Evolutionary conservation across 2,888 invertebrate species (phyloP).

Genomic region (Dynastes grantii): DNA sequence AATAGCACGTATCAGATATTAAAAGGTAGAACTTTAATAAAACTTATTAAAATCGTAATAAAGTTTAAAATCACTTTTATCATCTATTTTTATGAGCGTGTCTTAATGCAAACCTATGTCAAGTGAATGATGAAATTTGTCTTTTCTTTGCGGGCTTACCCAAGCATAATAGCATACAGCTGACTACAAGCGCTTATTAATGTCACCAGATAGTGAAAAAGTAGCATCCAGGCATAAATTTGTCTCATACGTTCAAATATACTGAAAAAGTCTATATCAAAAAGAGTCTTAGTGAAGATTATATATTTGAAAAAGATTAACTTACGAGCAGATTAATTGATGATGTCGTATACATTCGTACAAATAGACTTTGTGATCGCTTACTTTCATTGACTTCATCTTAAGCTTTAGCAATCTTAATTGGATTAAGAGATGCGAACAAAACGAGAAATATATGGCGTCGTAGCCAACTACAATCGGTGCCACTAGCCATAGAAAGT

Average conservation of each 20-base stretch:
- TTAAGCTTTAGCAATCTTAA: conserved; percentile 18
- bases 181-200: conserved; percentile 27
- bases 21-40: too few species aligned
- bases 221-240: conserved; percentile 25
- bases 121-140: too few species aligned
- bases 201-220: conserved; percentile 29
- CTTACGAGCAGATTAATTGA: conserved; percentile 21
- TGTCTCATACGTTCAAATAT: conserved; percentile 14
- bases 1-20: too few species aligned
- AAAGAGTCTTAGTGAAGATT: too few species aligned
- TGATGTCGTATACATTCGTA: conserved; percentile 25
- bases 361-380: neutral
- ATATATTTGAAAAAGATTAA: too few species aligned
- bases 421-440: conserved; percentile 28
- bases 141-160: neutral
- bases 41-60: too few species aligned
- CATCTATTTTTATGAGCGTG: too few species aligned
- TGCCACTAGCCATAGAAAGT: conserved; percentile 12
- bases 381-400: neutral
- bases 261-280: neutral
- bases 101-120: too few species aligned
- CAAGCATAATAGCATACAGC: conserved; percentile 6
- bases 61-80: too few species aligned
- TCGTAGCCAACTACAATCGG: conserved; percentile 25
- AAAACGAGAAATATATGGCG: conserved; percentile 29